Evolutionary conservation across 2,888 invertebrate species (phyloP), one percentile per base, ranked within the genome.

Genomic region (Kryphioiulus occultus): DNA sequence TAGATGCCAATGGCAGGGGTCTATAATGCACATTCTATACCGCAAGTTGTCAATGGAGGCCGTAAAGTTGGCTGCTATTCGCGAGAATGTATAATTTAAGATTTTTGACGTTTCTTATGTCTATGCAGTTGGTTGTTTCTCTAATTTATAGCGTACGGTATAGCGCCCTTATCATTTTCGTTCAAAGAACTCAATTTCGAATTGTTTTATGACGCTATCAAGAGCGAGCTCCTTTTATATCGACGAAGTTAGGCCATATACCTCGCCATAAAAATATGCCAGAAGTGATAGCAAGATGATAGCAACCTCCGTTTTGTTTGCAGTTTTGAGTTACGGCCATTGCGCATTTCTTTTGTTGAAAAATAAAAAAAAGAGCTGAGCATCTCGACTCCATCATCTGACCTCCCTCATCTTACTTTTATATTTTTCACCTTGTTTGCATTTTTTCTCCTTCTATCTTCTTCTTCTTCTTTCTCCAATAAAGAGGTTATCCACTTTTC

Each of bases 41-140:
- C 53, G n/a, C 53, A 53, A 53, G 53, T 53, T 53, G 53, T 53
- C 53, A 53, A n/a, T 53, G n/a, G 53, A 53, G 53, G n/a, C 53
- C 53, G 19, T 53, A 53, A 53, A 53, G 53, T 53, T 53, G 53
- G 53, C 53, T 53, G 53, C 53, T 53, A 53, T 53, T 53, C 53
- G 53, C 53, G 53, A 53, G 53, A 53, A 53, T 53, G 53, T 53
- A 53, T 53, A 53, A 53, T 53, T 53, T 53, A 53, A 53, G 53
- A 53, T 53, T 53, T 53, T 53, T 53, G 53, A 53, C 53, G 53
- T 53, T 53, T 53, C 53, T 53, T 53, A 53, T 53, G 53, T 53
- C 53, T 53, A 53, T 53, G 53, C 53, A 53, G 53, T 53, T 53
- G 53, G 53, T 53, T 53, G 53, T 53, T 53, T 53, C 53, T 53